Evolutionary conservation across 2,888 invertebrate genomes (phyloP).

Genomic region (Diarsia mendica): DNA sequence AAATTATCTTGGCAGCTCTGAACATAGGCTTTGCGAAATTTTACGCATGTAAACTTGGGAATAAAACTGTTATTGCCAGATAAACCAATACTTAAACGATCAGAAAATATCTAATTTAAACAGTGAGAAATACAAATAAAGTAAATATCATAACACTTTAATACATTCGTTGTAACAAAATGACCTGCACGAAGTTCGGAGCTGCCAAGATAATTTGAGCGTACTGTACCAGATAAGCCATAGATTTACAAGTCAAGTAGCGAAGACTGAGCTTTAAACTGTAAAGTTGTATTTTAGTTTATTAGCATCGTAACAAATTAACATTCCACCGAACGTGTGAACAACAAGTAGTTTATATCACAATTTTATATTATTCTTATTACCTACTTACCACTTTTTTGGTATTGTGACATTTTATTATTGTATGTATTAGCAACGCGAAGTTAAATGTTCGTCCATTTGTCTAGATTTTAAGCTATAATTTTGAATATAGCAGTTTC

Average conservation of each 20-base stretch:
- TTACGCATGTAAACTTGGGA: no score
- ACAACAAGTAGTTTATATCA: constrained; percentile 19
- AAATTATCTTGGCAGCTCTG: no score
- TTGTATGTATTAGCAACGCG: constrained; percentile 17
- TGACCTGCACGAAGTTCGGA: no score
- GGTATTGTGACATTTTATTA: constrained; percentile 12
- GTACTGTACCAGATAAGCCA: constrained; percentile 47
- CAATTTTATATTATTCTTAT: constrained; percentile 19
- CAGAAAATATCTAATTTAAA: no score
- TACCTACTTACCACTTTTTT: constrained; percentile 14
- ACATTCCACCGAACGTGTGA: constrained; percentile 58
- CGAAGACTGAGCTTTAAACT: constrained; percentile 62
- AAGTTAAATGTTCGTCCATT: constrained; percentile 23
- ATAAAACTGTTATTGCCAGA: no score
- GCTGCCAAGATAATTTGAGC: no score
- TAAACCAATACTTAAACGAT: no score
- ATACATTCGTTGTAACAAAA: no score
- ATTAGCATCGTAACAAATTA: constrained; percentile 35
- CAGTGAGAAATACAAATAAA: no score
- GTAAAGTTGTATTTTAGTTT: constrained; percentile 51
- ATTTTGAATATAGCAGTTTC: background rate
- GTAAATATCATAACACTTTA: no score
- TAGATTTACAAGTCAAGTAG: constrained; percentile 46
- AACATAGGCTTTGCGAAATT: no score
- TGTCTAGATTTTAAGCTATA: constrained; percentile 17